These are phyloP conservation scores for Ibidorhyncha struthersii DNA, from an alignment of 2,113 vertebrate genomes.

Conservation along the genomic window DNA sequence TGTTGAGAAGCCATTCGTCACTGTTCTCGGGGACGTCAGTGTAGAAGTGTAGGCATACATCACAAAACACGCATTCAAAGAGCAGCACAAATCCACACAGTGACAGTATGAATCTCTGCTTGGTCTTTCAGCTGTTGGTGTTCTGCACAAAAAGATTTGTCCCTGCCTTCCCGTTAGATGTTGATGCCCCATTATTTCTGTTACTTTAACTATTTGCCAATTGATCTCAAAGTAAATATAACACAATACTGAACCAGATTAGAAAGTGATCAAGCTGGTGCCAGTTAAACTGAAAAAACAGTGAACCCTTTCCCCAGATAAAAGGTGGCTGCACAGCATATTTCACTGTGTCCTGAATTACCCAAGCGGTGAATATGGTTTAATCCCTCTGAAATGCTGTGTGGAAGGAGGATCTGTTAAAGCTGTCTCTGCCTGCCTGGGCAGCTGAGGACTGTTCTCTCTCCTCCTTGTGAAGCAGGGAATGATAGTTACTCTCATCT, in stretches of 20 bases:
- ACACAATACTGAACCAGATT: neutral
- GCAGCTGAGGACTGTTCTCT: neutral
- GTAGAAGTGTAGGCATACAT: neutral
- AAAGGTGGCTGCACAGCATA: neutral
- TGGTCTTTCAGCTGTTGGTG: neutral
- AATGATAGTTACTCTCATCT: neutral
- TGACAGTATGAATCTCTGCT: neutral
- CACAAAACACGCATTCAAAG: neutral
- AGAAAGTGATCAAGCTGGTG: neutral
- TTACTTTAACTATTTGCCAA: neutral
- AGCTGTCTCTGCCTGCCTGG: neutral
- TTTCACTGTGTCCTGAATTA: neutral
- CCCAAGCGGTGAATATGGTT: neutral
- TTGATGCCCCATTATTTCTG: neutral
- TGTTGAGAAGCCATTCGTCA: neutral
- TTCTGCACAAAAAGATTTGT: neutral
- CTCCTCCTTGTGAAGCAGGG: neutral
- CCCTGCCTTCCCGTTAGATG: neutral
- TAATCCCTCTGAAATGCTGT: neutral
- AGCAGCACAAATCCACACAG: neutral
- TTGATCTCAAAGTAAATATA: neutral
- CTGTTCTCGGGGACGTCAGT: neutral
- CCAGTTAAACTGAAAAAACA: neutral
- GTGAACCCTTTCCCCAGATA: neutral
- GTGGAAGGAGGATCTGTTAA: neutral